Conservation (phyloP, 2,888 invertebrate species). For the Drosophila nr. perissopoda region DNA sequence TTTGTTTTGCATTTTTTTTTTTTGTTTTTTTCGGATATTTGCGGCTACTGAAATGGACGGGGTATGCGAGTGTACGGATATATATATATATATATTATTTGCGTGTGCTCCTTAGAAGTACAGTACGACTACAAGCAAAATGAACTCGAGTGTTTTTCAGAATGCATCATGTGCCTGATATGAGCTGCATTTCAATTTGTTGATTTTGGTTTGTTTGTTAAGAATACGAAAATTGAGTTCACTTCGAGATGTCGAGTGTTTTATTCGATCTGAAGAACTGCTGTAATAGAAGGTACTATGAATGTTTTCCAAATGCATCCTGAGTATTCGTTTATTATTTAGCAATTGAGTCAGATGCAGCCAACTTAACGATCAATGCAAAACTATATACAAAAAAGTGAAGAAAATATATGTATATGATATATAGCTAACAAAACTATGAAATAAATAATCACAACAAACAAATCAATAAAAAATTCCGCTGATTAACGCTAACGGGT, state of each 20-base stretch:
- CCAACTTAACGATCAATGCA: neutral
- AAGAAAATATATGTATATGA: neutral
- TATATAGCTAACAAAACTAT: neutral
- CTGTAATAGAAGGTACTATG: neutral
- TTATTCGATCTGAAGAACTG: neutral
- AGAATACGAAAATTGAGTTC: conserved; percentile 1
- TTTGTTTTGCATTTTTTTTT: neutral
- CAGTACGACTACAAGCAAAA: conserved; percentile 32
- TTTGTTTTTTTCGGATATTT: conserved; percentile 43
- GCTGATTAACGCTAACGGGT: neutral
- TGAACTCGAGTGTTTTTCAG: conserved; percentile 12
- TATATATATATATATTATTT: neutral
- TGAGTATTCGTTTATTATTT: neutral
- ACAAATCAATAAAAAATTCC: neutral
- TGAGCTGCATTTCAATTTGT: conserved; percentile 3
- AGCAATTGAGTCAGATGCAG: neutral
- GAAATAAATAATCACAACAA: neutral
- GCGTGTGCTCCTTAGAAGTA: conserved; percentile 15
- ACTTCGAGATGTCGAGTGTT: neutral
- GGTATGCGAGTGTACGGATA: conserved; percentile 34
- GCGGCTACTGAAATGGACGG: conserved; percentile 37
- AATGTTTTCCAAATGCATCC: neutral
- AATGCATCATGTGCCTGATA: conserved; percentile 5
- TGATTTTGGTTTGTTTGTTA: neutral
- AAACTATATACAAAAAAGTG: neutral